Evolutionary conservation across 1,140 invertebrate genomes (phyloP), one percentile per base, ranked within the genome.

Genomic region (Metopolophium dirhodum): DNA sequence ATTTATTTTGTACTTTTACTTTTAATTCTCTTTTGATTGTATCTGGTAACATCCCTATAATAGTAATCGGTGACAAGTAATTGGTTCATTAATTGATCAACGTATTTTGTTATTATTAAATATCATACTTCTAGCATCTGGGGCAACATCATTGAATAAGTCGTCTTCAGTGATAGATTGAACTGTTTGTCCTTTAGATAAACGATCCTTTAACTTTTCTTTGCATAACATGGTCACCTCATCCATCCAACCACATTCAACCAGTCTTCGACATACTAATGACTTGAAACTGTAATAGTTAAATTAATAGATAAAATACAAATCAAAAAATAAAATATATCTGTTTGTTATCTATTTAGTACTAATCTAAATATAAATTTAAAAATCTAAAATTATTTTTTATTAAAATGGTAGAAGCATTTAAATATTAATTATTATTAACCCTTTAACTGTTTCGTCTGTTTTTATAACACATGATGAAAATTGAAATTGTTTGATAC

Each of bases 21-120:
- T 93, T 93, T 85, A 93, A 57, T 85, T 93, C 91, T 93, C 91
- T 93, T 45, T 93, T 93, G 6, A 93, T 93, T 54, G 91, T 93
- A 26, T 93, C 91, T 37, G 91, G 91, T 93, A 93, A 93, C 35
- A 54, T 93, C 30, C 26, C 91, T 93, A 41, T 37, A 92, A 92
- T 7, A 54, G 2, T 49, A 51, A 35, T 77, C 3, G 3, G 2
- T 90, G 4, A 41, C 26, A 57, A 30, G 3, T 35, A 18, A 77
- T 89, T 57, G 4, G 6, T 22, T n/a, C 20, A 26, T 88, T 49
- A 22, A 88, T 49, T 85, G 9, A 49, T 49, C 20, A 22, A 49
- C 0, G 2, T 22, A 88, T n/a, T 51, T 77, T 77, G 11, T 77
- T 77, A n/a, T 23, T n/a, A 23, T 82, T 51, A 83, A 26, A 49